phyloP scores from a whole-genome alignment of 2,797 vertebrate genomes.

The Lagodon rhomboides region DNA sequence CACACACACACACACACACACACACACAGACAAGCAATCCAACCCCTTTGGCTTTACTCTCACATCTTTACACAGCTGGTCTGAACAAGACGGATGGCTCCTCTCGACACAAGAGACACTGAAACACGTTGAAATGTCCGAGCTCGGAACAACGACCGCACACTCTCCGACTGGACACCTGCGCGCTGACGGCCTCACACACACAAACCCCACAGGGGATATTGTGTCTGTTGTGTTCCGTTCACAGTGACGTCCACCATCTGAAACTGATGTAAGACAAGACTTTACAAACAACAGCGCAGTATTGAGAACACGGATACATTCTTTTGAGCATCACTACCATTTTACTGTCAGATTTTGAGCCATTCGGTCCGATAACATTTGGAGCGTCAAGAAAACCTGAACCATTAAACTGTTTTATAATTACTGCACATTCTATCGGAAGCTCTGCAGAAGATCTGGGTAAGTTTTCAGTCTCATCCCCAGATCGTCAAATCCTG shows the following conservation, averaged over 20 bases:
- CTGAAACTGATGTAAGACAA: not conserved
- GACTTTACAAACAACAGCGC: not conserved
- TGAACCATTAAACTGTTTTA: too few relatives aligned
- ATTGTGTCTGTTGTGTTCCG: not conserved
- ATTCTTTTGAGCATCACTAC: too few relatives aligned
- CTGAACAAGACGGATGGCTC: constrained; percentile 16
- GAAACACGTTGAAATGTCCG: constrained; percentile 14
- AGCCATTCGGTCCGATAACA: too few relatives aligned
- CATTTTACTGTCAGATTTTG: too few relatives aligned
- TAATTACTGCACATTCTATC: too few relatives aligned
- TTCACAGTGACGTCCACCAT: not conserved
- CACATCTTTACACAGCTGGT: constrained; percentile 57
- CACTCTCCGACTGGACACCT: constrained; percentile 27
- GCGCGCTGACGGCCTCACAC: not conserved
- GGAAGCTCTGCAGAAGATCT: too few relatives aligned
- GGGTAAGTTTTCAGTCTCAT: too few relatives aligned
- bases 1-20: not conserved
- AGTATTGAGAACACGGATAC: not conserved
- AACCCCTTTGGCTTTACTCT: constrained; percentile 47
- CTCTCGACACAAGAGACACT: constrained; percentile 39
- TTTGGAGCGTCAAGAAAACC: too few relatives aligned
- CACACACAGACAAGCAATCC: constrained; percentile 14
- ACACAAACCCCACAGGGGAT: not conserved
- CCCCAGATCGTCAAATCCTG: too few relatives aligned
- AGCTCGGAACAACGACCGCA: not conserved